Evolutionary conservation across 1,140 invertebrate genomes (phyloP), one percentile per base, ranked within the genome.

Genomic region (Lepidurus arcticus): DNA sequence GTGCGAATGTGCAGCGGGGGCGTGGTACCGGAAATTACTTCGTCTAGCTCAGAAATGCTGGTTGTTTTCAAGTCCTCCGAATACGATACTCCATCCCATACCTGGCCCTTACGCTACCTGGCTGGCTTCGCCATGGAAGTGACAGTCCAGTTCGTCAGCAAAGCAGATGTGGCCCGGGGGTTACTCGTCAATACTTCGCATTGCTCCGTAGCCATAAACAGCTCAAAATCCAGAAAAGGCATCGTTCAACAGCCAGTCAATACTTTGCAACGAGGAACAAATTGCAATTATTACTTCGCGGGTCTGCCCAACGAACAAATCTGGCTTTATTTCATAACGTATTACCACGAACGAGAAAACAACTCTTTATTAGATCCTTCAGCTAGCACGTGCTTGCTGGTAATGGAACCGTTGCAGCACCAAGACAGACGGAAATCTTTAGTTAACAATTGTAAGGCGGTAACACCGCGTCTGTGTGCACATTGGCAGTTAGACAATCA

Each of bases 241-340:
- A 82, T 88, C 7, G 81, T 90, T 44, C 83, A 85, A 42, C 86
- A 85, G 43, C 86, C 87, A 3, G 80, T 83, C 1, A 86, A 87
- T 78, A 87, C 86, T 1, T 82, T 87, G 13, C 86, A 86, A 9
- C 83, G 84, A 21, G 86, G 87, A 81, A 87, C 86, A 9, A 87
- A 86, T 13, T 88, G 87, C 80, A 85, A 87, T 24, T 90, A 89
- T 81, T 85, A 87, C 77, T 89, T 90, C 87, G 90, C 84, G 77
- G 92, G 92, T 16, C 89, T 90, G 73, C 85, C 88, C 16, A 89
- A 90, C 79, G 92, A 94, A 84, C 90, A 92, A 74, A 91, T 94
- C 21, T 94, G 92, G 93, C 88, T 94, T 78, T 92, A 92, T 1
- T 94, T 94, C 81, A 89, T 93, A 82, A 93, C 93, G 84, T 94